Conservation (phyloP, 2,797 vertebrate species). For the Microctenopoma lineatum region DNA sequence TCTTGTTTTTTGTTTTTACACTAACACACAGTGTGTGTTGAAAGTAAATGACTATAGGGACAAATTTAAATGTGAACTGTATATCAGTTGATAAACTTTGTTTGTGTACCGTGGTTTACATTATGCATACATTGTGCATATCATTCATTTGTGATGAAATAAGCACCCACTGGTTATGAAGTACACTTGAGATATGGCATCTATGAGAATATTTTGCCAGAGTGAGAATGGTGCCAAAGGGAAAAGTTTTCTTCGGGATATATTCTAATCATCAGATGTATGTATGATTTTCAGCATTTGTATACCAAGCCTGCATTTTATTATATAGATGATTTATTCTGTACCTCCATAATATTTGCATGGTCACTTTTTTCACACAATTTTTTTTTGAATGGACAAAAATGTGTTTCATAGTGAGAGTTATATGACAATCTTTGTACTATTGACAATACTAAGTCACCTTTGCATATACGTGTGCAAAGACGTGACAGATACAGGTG, state of each 20-base stretch:
- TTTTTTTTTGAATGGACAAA: constrained; percentile 67
- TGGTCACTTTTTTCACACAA: constrained; percentile 88
- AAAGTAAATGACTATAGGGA: constrained; percentile 17
- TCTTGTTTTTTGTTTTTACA: neutral
- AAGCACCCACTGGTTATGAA: constrained; percentile 48
- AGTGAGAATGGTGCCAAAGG: constrained; percentile 71
- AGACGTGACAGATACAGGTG: neutral
- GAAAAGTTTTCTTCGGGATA: constrained; percentile 49
- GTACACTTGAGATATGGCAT: constrained; percentile 15
- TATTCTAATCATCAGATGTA: constrained; percentile 26
- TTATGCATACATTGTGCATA: constrained; percentile 31
- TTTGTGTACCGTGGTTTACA: constrained; percentile 34
- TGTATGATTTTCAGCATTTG: constrained; percentile 60
- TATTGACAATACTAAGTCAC: constrained; percentile 12
- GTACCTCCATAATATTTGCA: constrained; percentile 85
- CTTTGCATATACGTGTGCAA: neutral
- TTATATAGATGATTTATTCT: constrained; percentile 63
- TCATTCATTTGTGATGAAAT: constrained; percentile 36
- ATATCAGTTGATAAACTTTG: neutral
- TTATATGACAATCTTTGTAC: constrained; percentile 80
- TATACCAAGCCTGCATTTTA: constrained; percentile 67
- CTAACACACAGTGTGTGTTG: neutral
- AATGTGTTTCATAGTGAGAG: constrained; percentile 45
- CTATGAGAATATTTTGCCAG: constrained; percentile 25
- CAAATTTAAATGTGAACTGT: neutral